Conservation (phyloP, 1,140 invertebrate species). For the Caerostris extrusa region DNA sequence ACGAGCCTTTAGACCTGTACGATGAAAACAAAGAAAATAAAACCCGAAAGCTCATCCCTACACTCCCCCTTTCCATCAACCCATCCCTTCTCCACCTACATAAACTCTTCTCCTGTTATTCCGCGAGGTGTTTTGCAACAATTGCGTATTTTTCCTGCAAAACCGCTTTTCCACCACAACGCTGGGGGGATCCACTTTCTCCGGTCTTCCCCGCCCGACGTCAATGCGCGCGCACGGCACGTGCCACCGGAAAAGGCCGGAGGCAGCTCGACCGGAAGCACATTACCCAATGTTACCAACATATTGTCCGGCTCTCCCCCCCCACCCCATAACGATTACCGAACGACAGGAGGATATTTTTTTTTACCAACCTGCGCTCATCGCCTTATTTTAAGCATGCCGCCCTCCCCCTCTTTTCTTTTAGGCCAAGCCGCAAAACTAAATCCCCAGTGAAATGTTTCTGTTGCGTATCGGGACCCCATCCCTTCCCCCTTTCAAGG, state of each 20-base stretch:
- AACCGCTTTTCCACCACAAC: constrained; percentile 40
- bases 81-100: no score
- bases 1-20: no score
- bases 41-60: not conserved
- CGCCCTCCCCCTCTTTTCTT: not conserved
- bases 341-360: not conserved
- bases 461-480: not conserved
- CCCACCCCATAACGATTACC: constrained; percentile 22
- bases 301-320: constrained; percentile 50
- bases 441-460: constrained; percentile 9
- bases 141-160: constrained; percentile 36
- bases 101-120: not conserved
- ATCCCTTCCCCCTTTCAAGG: not conserved
- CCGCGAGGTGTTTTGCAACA: constrained; percentile 1
- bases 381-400: constrained; percentile 26
- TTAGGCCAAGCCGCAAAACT: constrained; percentile 16
- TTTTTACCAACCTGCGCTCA: not conserved
- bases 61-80: no score
- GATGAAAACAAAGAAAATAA: not conserved
- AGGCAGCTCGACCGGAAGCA: constrained; percentile 49
- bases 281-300: constrained; percentile 72
- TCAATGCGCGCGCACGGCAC: not conserved
- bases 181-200: not conserved
- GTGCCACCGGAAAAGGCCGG: constrained; percentile 15
- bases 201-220: not conserved